Conservation (phyloP, 2,797 vertebrate species). For the Dicrostonyx torquatus region DNA sequence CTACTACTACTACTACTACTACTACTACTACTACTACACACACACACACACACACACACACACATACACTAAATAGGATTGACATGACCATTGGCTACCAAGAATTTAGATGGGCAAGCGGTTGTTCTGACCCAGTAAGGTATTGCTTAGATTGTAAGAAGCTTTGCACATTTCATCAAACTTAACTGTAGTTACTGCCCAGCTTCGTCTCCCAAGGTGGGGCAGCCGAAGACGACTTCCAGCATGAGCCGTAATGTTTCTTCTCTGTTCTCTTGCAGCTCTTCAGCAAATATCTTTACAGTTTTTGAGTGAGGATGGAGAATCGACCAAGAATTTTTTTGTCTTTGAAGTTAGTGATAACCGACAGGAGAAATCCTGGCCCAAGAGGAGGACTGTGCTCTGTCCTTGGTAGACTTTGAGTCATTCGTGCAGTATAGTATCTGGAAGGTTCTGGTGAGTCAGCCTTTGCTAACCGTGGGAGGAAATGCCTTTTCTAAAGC, state of each 20-base stretch:
- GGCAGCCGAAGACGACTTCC: constrained; percentile 32
- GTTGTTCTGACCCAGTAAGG: neutral
- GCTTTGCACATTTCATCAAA: constrained; percentile 35
- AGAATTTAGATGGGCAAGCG: neutral
- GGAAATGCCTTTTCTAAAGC: constrained; percentile 83
- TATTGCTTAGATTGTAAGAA: neutral
- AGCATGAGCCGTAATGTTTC: constrained; percentile 46
- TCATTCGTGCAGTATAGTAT: constrained; percentile 84
- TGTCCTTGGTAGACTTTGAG: constrained; percentile 82
- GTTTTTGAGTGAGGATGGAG: constrained; percentile 67
- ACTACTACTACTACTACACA: no score
- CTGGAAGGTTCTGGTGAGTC: constrained; percentile 86
- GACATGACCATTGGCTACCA: neutral
- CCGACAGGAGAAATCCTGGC: constrained; percentile 79
- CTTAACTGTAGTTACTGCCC: neutral
- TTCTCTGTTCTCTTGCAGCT: neutral
- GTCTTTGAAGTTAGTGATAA: constrained; percentile 77
- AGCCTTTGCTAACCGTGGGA: constrained; percentile 83
- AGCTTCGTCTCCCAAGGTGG: neutral
- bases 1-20: no score
- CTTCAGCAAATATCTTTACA: constrained; percentile 25
- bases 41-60: no score
- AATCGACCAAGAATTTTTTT: constrained; percentile 49
- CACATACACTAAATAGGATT: neutral
- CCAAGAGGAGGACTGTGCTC: constrained; percentile 80